These are phyloP conservation scores for Poeciliopsis presidionis DNA, from an alignment of 2,797 vertebrate species.

Conservation along the genomic window DNA sequence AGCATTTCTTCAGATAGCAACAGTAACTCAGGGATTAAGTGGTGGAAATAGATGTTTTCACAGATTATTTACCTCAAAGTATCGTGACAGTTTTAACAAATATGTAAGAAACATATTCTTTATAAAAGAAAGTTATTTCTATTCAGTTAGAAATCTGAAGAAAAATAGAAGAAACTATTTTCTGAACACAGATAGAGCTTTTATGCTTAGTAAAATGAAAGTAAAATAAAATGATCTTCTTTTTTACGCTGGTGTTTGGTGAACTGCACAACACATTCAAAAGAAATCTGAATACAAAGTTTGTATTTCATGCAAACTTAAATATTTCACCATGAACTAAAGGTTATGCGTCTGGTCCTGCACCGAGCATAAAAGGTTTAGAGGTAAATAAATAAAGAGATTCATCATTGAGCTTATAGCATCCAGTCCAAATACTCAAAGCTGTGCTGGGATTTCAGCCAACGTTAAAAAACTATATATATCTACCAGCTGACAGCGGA, in stretches of 20 bases:
- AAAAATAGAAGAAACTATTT: not conserved
- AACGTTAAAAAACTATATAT: conserved; percentile 24
- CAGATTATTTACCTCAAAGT: too few species aligned
- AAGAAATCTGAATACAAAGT: not conserved
- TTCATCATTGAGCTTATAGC: not conserved
- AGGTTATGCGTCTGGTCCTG: not conserved
- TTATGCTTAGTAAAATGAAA: not conserved
- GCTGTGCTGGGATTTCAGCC: conserved; percentile 27
- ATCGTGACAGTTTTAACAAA: too few species aligned
- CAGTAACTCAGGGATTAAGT: too few species aligned
- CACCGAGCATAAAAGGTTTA: not conserved
- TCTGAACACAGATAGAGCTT: not conserved
- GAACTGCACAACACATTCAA: not conserved
- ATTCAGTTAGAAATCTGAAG: not conserved
- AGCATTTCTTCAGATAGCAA: too few species aligned
- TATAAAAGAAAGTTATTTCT: too few species aligned
- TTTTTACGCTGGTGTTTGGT: not conserved
- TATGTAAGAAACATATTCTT: too few species aligned
- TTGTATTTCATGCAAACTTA: not conserved
- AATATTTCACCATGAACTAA: not conserved
- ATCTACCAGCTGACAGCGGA: conserved; percentile 50
- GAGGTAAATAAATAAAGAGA: not conserved
- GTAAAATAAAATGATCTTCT: not conserved
- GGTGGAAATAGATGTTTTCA: too few species aligned
- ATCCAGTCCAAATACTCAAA: conserved; percentile 14